A percentile compares a stretch with the other conserved stretches of the same genome.
Evolutionary conservation across 2,888 invertebrate genomes (phyloP).

Genomic region (Dryomyza anilis): DNA sequence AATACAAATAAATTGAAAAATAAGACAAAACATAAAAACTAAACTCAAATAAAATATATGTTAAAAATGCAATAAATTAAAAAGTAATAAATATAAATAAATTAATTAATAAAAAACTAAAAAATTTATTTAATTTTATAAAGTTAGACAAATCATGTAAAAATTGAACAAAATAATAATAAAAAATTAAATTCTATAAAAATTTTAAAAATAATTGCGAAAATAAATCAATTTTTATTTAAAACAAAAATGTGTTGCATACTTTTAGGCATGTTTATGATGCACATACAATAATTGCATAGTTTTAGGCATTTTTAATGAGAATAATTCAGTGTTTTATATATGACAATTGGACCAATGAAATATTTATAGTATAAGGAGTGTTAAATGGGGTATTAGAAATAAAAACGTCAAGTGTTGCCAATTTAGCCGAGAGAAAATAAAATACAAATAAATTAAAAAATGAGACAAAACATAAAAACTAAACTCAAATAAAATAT

Average conservation of each 20-base stretch:
- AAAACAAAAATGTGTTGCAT: background rate
- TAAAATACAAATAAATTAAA: background rate
- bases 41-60: background rate
- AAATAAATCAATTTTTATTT: slow-evolving; percentile 33
- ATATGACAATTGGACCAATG: background rate
- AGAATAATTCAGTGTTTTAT: background rate
- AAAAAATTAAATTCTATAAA: background rate
- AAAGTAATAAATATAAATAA: background rate
- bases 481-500: background rate
- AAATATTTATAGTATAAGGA: background rate
- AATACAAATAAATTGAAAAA: background rate
- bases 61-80: background rate
- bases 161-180: background rate
- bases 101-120: background rate
- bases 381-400: too few relatives aligned
- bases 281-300: background rate
- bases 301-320: background rate
- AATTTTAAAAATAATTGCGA: background rate
- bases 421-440: too few relatives aligned
- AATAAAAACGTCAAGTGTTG: too few relatives aligned
- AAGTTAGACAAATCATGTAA: background rate
- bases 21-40: background rate
- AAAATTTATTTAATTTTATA: background rate
- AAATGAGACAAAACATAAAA: background rate
- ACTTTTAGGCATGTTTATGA: background rate